Percentiles rank a stretch among this genome's conserved stretches.
These are phyloP conservation scores for Papilio helenus DNA, from an alignment of 1,140 invertebrate genomes.

Conservation along the genomic window DNA sequence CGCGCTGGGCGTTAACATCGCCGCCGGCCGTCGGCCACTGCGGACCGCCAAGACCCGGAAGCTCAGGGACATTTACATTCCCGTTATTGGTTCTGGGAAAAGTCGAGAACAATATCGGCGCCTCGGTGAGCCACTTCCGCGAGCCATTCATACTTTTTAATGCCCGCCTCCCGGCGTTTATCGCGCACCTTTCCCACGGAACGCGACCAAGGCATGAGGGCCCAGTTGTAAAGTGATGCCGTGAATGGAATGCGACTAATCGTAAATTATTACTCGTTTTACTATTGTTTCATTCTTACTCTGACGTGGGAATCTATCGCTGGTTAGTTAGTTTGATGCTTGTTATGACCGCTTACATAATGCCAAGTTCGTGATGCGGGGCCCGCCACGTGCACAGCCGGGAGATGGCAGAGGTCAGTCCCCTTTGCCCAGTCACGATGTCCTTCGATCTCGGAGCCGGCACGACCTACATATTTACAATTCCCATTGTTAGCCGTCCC, in stretches of 20 bases:
- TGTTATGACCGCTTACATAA: conserved; percentile 39
- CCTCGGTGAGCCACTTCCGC: conserved; percentile 56
- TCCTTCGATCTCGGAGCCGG: conserved; percentile 61
- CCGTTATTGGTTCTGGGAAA: conserved; percentile 71
- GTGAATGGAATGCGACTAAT: conserved; percentile 39
- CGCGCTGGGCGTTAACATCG: conserved; percentile 68
- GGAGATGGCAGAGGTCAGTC: conserved; percentile 67
- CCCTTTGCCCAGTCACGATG: conserved; percentile 69
- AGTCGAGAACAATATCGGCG: conserved; percentile 66
- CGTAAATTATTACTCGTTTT: conserved; percentile 29
- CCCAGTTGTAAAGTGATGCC: conserved; percentile 24
- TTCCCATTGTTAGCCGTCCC: conserved; percentile 59
- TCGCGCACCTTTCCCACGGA: conserved; percentile 49
- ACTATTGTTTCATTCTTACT: conserved; percentile 28
- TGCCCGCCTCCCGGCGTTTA: conserved; percentile 48
- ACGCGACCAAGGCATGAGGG: conserved; percentile 21
- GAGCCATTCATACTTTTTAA: conserved; percentile 54
- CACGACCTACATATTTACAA: conserved; percentile 74
- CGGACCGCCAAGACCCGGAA: conserved; percentile 66
- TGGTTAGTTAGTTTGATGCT: neutral
- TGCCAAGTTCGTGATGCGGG: conserved; percentile 45
- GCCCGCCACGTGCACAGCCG: conserved; percentile 55
- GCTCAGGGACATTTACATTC: conserved; percentile 72
- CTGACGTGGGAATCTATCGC: neutral
- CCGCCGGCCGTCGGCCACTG: conserved; percentile 47